Percentiles rank a stretch among this genome's conserved stretches.
Conservation (phyloP, 2,797 vertebrate genomes). For the Hirundo rustica region DNA sequence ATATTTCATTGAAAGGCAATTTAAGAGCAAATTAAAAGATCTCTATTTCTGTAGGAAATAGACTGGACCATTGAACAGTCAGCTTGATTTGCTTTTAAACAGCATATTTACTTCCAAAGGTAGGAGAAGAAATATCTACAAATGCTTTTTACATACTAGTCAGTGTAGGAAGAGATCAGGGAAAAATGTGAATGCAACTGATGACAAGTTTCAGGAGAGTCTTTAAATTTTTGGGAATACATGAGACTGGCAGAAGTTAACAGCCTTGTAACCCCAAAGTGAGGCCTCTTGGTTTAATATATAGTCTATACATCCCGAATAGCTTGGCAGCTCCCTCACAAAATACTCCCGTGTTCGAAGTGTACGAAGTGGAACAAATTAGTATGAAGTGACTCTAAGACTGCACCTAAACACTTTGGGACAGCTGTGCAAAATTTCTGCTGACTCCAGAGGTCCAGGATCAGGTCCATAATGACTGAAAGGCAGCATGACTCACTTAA, state of each 20-base stretch:
- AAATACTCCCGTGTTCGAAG: neutral
- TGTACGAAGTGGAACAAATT: neutral
- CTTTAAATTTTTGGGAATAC: neutral
- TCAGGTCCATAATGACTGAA: neutral
- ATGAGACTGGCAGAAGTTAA: neutral
- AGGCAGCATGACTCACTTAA: neutral
- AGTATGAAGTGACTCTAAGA: neutral
- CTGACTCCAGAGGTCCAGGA: neutral
- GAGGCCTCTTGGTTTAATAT: neutral
- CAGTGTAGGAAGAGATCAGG: neutral
- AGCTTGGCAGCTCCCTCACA: neutral
- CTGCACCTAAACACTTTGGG: neutral
- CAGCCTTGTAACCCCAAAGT: neutral
- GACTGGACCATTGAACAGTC: neutral
- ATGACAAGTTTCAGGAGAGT: neutral
- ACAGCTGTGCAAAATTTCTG: neutral
- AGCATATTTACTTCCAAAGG: neutral
- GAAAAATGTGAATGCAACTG: neutral
- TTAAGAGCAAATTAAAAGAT: neutral
- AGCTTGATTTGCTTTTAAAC: neutral
- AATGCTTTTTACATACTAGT: neutral
- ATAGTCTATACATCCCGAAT: neutral
- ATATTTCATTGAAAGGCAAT: neutral
- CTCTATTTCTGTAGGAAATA: neutral
- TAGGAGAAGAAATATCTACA: neutral